Conservation (phyloP, 2,113 vertebrate genomes). For the Eudyptes chrysolophus region DNA sequence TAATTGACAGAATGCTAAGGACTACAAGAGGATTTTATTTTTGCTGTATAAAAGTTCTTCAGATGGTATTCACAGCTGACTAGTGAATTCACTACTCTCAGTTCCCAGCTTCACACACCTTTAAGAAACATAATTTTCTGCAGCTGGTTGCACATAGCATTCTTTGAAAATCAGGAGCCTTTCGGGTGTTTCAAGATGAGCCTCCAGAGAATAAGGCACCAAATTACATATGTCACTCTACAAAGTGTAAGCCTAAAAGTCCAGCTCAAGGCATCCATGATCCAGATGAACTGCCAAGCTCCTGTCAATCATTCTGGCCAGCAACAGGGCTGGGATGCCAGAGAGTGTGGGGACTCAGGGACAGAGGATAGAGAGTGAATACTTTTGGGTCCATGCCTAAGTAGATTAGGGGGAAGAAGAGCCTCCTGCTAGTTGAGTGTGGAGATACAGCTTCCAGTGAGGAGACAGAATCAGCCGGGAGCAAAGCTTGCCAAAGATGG, state of each 20-base stretch:
- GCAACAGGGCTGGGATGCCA: neutral
- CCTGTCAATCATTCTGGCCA: neutral
- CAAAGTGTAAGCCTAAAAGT: neutral
- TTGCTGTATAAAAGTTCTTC: neutral
- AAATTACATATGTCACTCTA: neutral
- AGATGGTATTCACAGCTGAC: neutral
- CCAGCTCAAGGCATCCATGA: neutral
- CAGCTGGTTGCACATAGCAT: neutral
- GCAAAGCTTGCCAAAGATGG: slow-evolving; percentile 5
- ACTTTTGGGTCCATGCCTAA: neutral
- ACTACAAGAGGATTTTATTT: neutral
- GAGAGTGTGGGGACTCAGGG: accelerated
- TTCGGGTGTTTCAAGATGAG: slow-evolving; percentile 11
- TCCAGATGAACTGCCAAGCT: neutral
- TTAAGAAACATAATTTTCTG: neutral
- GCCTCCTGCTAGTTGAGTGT: slow-evolving; percentile 5
- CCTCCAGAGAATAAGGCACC: neutral
- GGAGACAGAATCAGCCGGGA: neutral
- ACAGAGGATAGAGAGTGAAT: neutral
- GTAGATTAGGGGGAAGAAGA: slow-evolving; percentile 19
- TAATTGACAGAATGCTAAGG: neutral
- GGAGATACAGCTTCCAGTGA: slow-evolving; percentile 14
- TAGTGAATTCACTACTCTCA: neutral
- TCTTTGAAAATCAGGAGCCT: neutral
- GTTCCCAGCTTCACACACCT: neutral